Evolutionary conservation across 2,113 vertebrate genomes (phyloP).

Genomic region (Sceloporus tristichus): DNA sequence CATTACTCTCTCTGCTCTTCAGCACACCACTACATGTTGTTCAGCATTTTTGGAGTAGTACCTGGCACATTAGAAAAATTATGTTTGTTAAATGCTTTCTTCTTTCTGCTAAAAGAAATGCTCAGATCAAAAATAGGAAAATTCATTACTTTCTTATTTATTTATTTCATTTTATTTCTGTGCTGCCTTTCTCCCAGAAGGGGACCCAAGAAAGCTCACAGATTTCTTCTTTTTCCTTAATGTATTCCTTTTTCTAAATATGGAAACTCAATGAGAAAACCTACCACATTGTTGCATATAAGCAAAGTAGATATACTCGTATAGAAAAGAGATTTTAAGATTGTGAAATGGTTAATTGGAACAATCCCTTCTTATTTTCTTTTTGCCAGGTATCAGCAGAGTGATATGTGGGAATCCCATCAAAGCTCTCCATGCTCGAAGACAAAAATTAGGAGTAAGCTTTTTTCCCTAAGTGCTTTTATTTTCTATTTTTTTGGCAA

Average conservation of each 20-base stretch:
- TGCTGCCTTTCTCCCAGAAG: too few species aligned
- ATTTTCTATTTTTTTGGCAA: background rate
- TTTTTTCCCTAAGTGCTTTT: conserved; percentile 37
- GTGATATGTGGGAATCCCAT: conserved; percentile 93
- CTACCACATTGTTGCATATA: background rate
- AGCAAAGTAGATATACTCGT: background rate
- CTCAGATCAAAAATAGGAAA: background rate
- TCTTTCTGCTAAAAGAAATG: background rate
- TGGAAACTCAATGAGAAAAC: background rate
- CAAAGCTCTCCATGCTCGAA: conserved; percentile 83
- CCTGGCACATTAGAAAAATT: background rate
- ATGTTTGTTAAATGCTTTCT: background rate
- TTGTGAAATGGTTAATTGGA: background rate
- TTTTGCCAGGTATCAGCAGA: conserved; percentile 80
- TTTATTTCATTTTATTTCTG: too few species aligned
- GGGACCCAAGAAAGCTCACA: too few species aligned
- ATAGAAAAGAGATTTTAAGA: conserved; percentile 1
- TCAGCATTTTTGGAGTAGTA: background rate
- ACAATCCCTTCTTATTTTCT: conserved; percentile 48
- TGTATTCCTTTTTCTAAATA: background rate
- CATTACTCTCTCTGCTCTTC: background rate
- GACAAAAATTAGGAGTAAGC: conserved; percentile 84
- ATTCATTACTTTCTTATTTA: background rate
- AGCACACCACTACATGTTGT: background rate
- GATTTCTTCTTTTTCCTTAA: background rate